Evolutionary conservation across 92 coral and sea anemone species (phyloP), one percentile per base, ranked within the genome.

Genomic region (Siderastrea siderea): DNA sequence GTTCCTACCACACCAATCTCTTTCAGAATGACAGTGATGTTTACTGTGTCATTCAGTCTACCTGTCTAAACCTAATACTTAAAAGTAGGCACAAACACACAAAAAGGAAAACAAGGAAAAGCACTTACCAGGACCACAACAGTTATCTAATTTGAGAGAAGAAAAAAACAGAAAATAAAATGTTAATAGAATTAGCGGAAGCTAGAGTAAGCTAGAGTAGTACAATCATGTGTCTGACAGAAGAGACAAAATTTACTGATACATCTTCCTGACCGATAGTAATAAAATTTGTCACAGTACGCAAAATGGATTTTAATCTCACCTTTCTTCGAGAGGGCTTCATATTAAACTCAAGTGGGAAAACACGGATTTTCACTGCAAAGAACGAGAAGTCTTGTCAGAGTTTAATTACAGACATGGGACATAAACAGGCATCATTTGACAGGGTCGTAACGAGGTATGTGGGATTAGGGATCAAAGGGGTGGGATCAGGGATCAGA

Each of bases 311-410:
- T 6, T 6, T 48, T n/a, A 16, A 44, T 16, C 65, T 47, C 14
- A 95, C 99, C 82, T 88, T 93, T 26, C 90, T 85, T 58, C 43
- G 12, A 4, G 98, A 87, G 44, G 99, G 98, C 79, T 75, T 90
- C 74, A 95, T 86, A 77, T 95, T 96, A 68, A 97, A 93, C 17
- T 92, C 97, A 53, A 97, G 84, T 3, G 99, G 99, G 38, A 97
- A 82, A 46, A 97, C 92, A 8, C 98, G 95, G 73, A 97, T 87
- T 77, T 95, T 91, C 50, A 97, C 99, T 95, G 93, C 3, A 81
- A 73, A 73, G 47, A 45, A 71, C 65, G 47, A 57, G 44, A 61
- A 71, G 3, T 12, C 63, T 60, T 54, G 3, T 11, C 10, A 46
- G 47, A 3, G 45, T 8, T 16, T 74, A 53, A 52, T n/a, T 38